Evolutionary conservation across 2,797 vertebrate species (phyloP).

Genomic region (Bucorvus abyssinicus): DNA sequence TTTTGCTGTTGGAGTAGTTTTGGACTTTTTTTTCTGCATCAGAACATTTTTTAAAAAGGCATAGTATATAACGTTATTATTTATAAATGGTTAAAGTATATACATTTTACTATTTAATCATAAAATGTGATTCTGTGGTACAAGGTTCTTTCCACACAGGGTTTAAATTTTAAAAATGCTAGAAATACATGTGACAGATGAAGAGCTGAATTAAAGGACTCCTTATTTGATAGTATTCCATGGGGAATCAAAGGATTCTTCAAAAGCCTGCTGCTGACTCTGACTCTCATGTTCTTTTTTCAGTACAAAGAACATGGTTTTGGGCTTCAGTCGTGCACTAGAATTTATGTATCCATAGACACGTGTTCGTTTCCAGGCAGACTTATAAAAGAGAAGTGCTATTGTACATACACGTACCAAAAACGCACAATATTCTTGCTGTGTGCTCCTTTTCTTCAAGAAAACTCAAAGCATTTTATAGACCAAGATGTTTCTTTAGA

Average conservation of each 20-base stretch:
- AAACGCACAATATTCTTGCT: neutral
- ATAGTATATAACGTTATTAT: neutral
- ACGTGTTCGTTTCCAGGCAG: neutral
- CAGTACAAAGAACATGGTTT: neutral
- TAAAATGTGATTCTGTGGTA: neutral
- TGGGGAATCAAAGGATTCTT: neutral
- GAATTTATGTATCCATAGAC: neutral
- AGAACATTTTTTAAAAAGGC: neutral
- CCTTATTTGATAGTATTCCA: neutral
- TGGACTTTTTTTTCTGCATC: neutral
- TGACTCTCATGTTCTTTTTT: neutral
- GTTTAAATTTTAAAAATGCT: neutral
- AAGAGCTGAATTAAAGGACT: neutral
- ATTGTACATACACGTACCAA: neutral
- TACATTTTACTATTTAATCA: neutral
- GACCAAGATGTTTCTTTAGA: neutral
- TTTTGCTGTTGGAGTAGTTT: neutral
- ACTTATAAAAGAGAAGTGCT: neutral
- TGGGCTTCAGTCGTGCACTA: neutral
- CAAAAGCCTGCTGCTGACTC: neutral
- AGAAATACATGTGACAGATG: neutral
- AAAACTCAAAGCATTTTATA: neutral
- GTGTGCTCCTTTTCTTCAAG: neutral
- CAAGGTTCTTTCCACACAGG: neutral
- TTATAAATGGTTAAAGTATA: neutral